Conservation (phyloP, 2,888 invertebrate species). For the Agriopis marginaria region DNA sequence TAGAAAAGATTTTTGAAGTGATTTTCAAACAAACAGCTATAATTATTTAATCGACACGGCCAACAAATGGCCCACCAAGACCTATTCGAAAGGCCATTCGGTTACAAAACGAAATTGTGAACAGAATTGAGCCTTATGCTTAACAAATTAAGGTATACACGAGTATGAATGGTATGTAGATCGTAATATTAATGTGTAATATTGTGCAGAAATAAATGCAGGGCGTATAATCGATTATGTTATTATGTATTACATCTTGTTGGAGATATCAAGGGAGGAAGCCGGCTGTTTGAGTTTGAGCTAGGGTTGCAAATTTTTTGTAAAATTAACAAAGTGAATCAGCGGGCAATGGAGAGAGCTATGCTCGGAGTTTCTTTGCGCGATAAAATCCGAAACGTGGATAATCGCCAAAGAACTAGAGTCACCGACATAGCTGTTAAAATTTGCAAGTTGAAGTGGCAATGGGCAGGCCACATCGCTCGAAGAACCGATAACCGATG, state of each 20-base stretch:
- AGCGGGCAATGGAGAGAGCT: too few relatives aligned
- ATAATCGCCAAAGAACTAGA: too few relatives aligned
- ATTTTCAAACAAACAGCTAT: too few relatives aligned
- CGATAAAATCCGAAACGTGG: too few relatives aligned
- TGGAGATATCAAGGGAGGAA: conserved; percentile 57
- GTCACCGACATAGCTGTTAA: too few relatives aligned
- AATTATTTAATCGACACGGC: background rate
- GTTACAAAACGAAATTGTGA: background rate
- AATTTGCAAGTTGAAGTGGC: too few relatives aligned
- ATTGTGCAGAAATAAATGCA: conserved; percentile 63
- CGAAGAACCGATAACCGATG: too few relatives aligned
- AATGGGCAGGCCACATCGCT: too few relatives aligned
- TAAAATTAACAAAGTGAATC: too few relatives aligned
- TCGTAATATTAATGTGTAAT: background rate
- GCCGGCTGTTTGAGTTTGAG: conserved; percentile 49
- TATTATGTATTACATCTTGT: conserved; percentile 68
- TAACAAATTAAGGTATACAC: background rate
- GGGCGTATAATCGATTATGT: conserved; percentile 79
- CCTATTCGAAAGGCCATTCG: background rate
- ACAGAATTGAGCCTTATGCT: background rate
- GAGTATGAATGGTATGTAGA: background rate
- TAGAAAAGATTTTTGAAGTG: too few relatives aligned
- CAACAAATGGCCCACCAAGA: background rate
- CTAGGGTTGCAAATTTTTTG: background rate
- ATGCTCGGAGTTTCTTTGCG: too few relatives aligned